Evolutionary conservation across 1,140 invertebrate genomes (phyloP), one percentile per base, ranked within the genome.

Genomic region (Trichonephila clavata): DNA sequence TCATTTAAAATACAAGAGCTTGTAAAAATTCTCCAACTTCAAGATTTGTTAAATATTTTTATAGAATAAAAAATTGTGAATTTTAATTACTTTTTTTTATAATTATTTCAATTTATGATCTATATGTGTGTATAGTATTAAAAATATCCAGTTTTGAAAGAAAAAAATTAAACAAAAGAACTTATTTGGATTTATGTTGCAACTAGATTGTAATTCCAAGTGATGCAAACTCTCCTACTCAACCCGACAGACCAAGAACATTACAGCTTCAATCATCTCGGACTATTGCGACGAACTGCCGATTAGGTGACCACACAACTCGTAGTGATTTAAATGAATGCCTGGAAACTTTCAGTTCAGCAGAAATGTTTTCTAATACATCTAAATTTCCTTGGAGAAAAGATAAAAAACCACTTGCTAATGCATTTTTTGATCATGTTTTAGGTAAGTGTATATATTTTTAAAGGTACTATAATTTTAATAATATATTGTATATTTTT

Each of bases 231-330:
- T 97, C 97, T 95, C 96, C 97, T 18, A 97, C 97, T 94, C 98
- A 98, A 95, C 97, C 97, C 89, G 98, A 98, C 95, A 96, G 98
- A 71, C 98, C 98, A 5, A 97, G 97, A 94, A 97, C 97, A 61
- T 95, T 99, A 39, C 98, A 98, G 95, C 95, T 98, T 24, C 98
- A 98, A 96, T 97, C 97, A 1, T 98, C 98, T 0, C 96, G 98
- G 92, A 97, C 97, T 6, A 97, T 97, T 0, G 96, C 98, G 77
- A 98, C 98, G 10, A 99, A 99, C 95, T 97, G 97, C 59, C 96
- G 97, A 81, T 97, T 97, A 89, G 96, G 96, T 94, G 97, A 98
- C 87, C 95, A 95, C 7, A 95, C 96, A 86, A 97, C 97, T 1
- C 96, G 97, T 89, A 96, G 97, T 18, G 97, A 98, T 95, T 96